Base-by-base conservation (phyloP, 1,140 invertebrate genomes). In the Neodiprion virginianus region DNA sequence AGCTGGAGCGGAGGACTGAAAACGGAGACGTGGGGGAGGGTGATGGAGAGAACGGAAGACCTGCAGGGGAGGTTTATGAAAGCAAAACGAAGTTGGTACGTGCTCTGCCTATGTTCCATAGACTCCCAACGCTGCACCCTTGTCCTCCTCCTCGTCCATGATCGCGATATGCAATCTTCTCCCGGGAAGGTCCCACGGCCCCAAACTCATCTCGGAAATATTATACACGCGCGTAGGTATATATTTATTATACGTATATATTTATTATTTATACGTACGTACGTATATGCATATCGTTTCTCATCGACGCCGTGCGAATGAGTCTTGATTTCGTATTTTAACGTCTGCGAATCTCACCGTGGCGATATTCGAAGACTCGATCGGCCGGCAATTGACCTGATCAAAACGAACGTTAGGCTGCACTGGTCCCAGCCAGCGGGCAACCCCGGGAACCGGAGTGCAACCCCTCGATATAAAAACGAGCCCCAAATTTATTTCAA, bases 81-180 rank as follows among this genome's bases (percentile, higher is more conserved):
- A 82, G 78, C 81, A 82, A 84, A 84, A 82, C 79, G 77, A 83
- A 78, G 80, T 71, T 72, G 77, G 76, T 70, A 83, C 81, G 82
- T 83, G 83, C 81, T 76, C 81, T 78, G 81, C 80, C 70, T 82
- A 80, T 40, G 53, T 17, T 4, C 11, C 53, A 61, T 40, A 40
- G 28, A 40, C 28, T 40, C 28, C 28, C 28, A 40, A 40, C 28
- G 28, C 28, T 40, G 28, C 28, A 40, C 28, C 28, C 28, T 40
- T 40, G 28, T 40, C 28, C 28, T 40, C 28, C 28, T 40, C 28
- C 28, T 40, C 5, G 28, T 61, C 53, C 53, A 61, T 40, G 28
- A 40, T 40, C 28, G 53, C 11, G 53, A 61, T 61, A 12, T 61
- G 53, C n/a, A 61, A 61, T 61, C 53, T 61, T 61, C 53, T 40